phyloP scores from a whole-genome alignment of 1,140 invertebrate species.

The Galendromus occidentalis region DNA sequence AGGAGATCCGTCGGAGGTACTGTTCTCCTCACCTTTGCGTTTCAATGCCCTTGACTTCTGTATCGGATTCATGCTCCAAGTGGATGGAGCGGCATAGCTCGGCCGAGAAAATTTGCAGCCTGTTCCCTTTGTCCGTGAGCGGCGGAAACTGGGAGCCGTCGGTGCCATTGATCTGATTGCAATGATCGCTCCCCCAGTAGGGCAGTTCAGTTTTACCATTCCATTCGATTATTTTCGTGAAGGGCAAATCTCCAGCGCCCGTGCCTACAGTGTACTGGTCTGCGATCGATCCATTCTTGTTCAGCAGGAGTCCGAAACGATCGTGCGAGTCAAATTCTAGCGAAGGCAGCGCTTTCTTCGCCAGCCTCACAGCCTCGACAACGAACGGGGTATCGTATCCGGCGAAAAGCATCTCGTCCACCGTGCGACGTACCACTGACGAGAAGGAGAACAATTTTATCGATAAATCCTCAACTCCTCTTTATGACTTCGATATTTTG shows the following conservation, averaged over 20 bases:
- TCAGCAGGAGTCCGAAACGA: not conserved
- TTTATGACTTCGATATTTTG: too few species aligned
- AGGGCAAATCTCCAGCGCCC: not conserved
- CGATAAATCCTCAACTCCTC: too few species aligned
- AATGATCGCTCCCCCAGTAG: slow-evolving; percentile 16
- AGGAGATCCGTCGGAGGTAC: too few species aligned
- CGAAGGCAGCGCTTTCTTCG: not conserved
- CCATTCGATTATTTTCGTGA: not conserved
- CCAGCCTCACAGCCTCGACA: not conserved
- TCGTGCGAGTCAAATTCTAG: not conserved
- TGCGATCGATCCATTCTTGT: not conserved
- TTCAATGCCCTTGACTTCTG: slow-evolving; percentile 20
- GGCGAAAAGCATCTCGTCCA: not conserved
- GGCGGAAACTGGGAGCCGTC: slow-evolving; percentile 25
- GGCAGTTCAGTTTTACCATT: not conserved
- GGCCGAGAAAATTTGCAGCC: slow-evolving; percentile 21
- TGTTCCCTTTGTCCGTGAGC: slow-evolving; percentile 20
- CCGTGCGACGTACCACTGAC: not conserved
- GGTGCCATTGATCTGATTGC: slow-evolving; percentile 24
- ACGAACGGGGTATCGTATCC: not conserved
- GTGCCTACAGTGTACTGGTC: not conserved
- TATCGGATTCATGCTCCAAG: slow-evolving; percentile 18
- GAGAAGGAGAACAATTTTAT: too few species aligned
- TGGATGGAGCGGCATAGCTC: slow-evolving; percentile 23
- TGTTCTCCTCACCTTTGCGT: slow-evolving; percentile 12